phyloP scores from a whole-genome alignment of 2,113 vertebrate species.

The Taxidea taxus region DNA sequence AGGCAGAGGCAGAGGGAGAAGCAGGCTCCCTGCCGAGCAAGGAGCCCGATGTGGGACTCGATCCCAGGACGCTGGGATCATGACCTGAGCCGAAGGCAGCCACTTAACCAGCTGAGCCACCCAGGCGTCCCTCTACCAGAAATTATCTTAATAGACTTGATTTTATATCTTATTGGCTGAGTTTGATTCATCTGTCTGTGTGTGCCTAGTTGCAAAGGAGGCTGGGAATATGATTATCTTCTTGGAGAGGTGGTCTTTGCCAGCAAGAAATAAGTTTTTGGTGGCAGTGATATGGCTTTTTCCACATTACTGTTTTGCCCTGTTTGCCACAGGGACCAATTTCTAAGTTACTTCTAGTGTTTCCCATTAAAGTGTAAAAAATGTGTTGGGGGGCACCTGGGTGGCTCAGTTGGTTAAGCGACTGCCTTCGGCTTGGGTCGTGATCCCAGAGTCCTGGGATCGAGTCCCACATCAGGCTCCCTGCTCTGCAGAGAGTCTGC shows the following conservation, averaged over 20 bases:
- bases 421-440: too few relatives aligned
- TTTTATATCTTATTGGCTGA: background rate
- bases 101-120: too few relatives aligned
- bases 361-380: constrained; percentile 22
- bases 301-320: background rate
- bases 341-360: background rate
- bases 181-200: background rate
- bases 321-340: background rate
- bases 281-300: background rate
- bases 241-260: background rate
- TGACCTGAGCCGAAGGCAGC: too few relatives aligned
- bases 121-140: too few relatives aligned
- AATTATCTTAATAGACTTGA: constrained; percentile 1
- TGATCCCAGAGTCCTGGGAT: too few relatives aligned
- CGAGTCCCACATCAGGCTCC: too few relatives aligned
- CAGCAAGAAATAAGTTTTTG: constrained; percentile 3
- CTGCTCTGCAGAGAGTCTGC: too few relatives aligned
- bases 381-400: background rate
- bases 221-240: constrained; percentile 3
- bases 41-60: too few relatives aligned
- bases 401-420: too few relatives aligned
- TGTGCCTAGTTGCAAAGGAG: background rate
- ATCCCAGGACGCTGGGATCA: too few relatives aligned
- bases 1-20: too few relatives aligned
- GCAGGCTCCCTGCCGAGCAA: too few relatives aligned